phyloP scores from a whole-genome alignment of 2,797 vertebrate species.

The Coracias cyanogaster region DNA sequence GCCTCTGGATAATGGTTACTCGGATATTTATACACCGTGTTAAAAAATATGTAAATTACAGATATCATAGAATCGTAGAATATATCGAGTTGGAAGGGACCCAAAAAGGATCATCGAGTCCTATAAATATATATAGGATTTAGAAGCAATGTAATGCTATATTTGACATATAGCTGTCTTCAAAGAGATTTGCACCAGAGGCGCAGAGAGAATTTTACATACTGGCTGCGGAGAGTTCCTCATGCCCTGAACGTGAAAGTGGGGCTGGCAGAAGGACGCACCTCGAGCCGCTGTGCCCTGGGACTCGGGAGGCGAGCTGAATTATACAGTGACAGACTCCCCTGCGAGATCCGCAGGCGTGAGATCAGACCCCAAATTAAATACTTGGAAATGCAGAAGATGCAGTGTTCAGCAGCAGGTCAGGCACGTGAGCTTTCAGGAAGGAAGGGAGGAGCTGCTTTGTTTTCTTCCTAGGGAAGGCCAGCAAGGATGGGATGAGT shows the following conservation, averaged over 20 bases:
- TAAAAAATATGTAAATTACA: background rate
- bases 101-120: background rate
- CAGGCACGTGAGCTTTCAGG: background rate
- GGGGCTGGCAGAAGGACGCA: background rate
- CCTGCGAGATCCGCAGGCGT: background rate
- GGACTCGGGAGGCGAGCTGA: rapidly evolving
- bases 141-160: background rate
- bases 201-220: background rate
- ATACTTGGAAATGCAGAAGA: background rate
- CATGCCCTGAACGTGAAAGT: background rate
- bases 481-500: background rate
- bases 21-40: background rate
- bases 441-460: slow-evolving; percentile 68
- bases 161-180: background rate
- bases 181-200: background rate
- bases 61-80: background rate
- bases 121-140: background rate
- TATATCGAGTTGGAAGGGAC: background rate
- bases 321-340: background rate
- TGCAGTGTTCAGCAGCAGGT: background rate
- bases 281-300: background rate
- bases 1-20: slow-evolving; percentile 1
- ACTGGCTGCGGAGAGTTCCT: background rate
- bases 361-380: background rate
- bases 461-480: slow-evolving; percentile 32